These are phyloP conservation scores for Smittia sp. DNA, from an alignment of 2,888 invertebrate genomes.

Conservation along the genomic window DNA sequence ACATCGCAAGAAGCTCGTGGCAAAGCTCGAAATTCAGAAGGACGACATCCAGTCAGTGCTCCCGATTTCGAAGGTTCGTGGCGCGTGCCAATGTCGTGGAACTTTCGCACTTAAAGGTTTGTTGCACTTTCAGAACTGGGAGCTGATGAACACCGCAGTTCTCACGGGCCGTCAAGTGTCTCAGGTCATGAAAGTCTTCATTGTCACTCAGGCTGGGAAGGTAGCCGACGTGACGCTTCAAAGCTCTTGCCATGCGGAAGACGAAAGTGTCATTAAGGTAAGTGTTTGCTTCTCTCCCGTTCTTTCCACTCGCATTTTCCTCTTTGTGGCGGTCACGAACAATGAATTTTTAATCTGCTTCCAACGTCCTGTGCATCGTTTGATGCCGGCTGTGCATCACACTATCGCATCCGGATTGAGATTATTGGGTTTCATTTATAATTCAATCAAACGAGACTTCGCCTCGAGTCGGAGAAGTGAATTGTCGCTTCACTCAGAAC, in stretches of 20 bases:
- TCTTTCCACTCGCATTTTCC: background rate
- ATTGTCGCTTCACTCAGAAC: no score
- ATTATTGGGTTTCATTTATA: conserved; percentile 25
- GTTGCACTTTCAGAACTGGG: conserved; percentile 73
- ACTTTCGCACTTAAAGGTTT: conserved; percentile 14
- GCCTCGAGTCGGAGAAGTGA: no score
- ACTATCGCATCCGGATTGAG: conserved; percentile 19
- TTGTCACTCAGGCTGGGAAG: conserved; percentile 90
- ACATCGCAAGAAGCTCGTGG: conserved; percentile 67
- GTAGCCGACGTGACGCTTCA: conserved; percentile 93
- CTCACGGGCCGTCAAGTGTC: conserved; percentile 91
- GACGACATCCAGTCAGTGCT: conserved; percentile 91
- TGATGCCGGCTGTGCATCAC: background rate
- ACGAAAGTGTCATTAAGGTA: conserved; percentile 95
- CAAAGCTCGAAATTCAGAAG: conserved; percentile 84
- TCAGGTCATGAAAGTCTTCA: conserved; percentile 92
- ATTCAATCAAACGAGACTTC: conserved; percentile 15
- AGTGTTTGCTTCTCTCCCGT: conserved; percentile 42
- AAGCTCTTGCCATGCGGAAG: conserved; percentile 91
- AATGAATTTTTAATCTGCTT: background rate
- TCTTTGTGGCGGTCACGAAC: background rate
- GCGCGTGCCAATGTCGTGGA: conserved; percentile 58
- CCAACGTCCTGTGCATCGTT: background rate
- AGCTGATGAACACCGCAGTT: conserved; percentile 92
- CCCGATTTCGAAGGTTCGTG: conserved; percentile 83